Conservation (phyloP, 2,888 invertebrate species). For the Sarcophaga carnaria region DNA sequence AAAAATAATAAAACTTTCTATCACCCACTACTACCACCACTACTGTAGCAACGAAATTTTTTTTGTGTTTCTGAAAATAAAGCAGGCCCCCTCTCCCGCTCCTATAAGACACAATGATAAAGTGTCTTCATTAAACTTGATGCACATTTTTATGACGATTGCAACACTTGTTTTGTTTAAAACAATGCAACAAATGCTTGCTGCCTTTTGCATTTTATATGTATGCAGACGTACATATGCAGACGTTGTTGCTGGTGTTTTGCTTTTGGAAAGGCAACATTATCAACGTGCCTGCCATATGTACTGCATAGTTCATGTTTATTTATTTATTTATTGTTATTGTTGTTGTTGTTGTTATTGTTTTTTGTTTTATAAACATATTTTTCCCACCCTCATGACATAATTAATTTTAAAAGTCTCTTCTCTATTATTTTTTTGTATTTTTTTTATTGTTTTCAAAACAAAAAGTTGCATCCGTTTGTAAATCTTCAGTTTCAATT, state of each 20-base stretch:
- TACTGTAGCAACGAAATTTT: slow-evolving; percentile 26
- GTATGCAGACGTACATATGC: slow-evolving; percentile 39
- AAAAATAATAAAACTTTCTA: slow-evolving; percentile 58
- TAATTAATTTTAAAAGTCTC: slow-evolving; percentile 77
- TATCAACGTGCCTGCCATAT: slow-evolving; percentile 32
- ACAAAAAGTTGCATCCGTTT: slow-evolving; percentile 61
- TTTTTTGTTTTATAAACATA: slow-evolving; percentile 36
- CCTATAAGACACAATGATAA: slow-evolving; percentile 21
- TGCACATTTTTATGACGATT: slow-evolving; percentile 63
- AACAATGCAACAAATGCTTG: slow-evolving; percentile 31
- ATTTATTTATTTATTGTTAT: slow-evolving; percentile 23
- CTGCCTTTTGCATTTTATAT: slow-evolving; percentile 47
- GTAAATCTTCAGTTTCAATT: slow-evolving; percentile 56
- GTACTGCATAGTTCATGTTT: slow-evolving; percentile 36
- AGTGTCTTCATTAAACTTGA: slow-evolving; percentile 62
- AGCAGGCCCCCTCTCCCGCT: too few relatives aligned
- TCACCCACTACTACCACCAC: slow-evolving; percentile 27
- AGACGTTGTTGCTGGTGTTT: not conserved
- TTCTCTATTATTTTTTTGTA: slow-evolving; percentile 23
- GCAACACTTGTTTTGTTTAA: slow-evolving; percentile 61
- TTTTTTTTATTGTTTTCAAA: slow-evolving; percentile 66
- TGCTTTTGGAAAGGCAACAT: slow-evolving; percentile 40
- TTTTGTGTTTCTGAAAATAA: not conserved
- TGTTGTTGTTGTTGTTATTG: slow-evolving; percentile 28
- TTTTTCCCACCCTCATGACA: slow-evolving; percentile 82